Conservation (phyloP, 1,140 invertebrate genomes). For the Drosophila aff. region DNA sequence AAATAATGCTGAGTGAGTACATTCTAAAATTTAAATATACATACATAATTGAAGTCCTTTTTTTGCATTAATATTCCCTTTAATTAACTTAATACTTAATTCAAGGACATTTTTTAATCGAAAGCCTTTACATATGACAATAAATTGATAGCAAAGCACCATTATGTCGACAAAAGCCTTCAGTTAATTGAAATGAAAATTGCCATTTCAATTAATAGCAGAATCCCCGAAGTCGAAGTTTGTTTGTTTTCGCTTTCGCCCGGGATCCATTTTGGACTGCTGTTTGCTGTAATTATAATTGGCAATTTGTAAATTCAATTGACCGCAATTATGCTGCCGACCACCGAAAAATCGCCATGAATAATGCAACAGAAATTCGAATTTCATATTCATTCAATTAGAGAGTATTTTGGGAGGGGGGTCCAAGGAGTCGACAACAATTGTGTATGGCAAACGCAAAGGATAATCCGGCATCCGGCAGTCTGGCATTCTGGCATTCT, state of each 20-base stretch:
- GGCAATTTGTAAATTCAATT: conserved; percentile 64
- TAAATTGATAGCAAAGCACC: neutral
- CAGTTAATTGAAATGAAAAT: conserved; percentile 34
- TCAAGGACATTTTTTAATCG: neutral
- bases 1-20: too few relatives aligned
- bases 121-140: neutral
- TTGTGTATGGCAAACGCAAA: conserved; percentile 13
- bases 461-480: conserved; percentile 9
- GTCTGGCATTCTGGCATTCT: neutral
- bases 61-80: neutral
- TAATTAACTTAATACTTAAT: neutral
- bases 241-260: conserved; percentile 14
- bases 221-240: conserved; percentile 1
- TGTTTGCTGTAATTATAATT: conserved; percentile 53
- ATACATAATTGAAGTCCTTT: neutral
- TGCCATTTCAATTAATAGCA: conserved; percentile 28
- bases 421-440: neutral
- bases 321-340: conserved; percentile 52
- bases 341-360: conserved; percentile 54
- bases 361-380: conserved; percentile 52
- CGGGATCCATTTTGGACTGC: conserved; percentile 11
- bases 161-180: neutral
- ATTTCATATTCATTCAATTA: conserved; percentile 60
- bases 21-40: neutral
- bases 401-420: conserved; percentile 2